These are phyloP conservation scores for Megamerina dolium DNA, from an alignment of 2,888 invertebrate species.

Conservation along the genomic window DNA sequence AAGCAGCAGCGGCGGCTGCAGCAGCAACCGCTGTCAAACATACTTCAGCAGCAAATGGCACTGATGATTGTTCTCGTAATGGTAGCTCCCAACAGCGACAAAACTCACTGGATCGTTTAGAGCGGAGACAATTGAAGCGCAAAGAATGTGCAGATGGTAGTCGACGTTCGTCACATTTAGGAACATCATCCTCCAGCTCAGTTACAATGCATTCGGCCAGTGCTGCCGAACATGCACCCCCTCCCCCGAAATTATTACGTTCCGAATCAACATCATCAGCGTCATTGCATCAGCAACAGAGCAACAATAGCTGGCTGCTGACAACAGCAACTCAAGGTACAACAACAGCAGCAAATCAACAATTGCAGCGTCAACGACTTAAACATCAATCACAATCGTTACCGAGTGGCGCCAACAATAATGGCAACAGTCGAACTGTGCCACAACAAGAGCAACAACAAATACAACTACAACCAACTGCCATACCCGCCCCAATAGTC, in stretches of 20 bases:
- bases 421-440: not conserved
- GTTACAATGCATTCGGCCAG: slow-evolving; percentile 25
- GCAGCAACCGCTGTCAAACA: slow-evolving; percentile 10
- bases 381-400: slow-evolving; percentile 34
- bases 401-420: slow-evolving; percentile 12
- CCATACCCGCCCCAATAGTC: slow-evolving; percentile 45
- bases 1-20: slow-evolving; percentile 12
- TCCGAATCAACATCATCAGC: slow-evolving; percentile 35
- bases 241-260: slow-evolving; percentile 31
- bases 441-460: not conserved
- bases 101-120: no score
- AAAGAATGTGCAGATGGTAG: no score
- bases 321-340: slow-evolving; percentile 1
- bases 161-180: not conserved
- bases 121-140: no score
- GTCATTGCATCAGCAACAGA: slow-evolving; percentile 25
- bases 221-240: slow-evolving; percentile 15
- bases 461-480: slow-evolving; percentile 29
- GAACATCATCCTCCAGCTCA: slow-evolving; percentile 8
- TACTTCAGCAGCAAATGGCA: not conserved
- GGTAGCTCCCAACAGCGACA: no score
- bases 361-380: slow-evolving; percentile 18
- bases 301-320: slow-evolving; percentile 12
- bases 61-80: no score
- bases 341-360: not conserved